These are phyloP conservation scores for Melinaea marsaeus DNA, from an alignment of 2,888 invertebrate species.

Conservation along the genomic window DNA sequence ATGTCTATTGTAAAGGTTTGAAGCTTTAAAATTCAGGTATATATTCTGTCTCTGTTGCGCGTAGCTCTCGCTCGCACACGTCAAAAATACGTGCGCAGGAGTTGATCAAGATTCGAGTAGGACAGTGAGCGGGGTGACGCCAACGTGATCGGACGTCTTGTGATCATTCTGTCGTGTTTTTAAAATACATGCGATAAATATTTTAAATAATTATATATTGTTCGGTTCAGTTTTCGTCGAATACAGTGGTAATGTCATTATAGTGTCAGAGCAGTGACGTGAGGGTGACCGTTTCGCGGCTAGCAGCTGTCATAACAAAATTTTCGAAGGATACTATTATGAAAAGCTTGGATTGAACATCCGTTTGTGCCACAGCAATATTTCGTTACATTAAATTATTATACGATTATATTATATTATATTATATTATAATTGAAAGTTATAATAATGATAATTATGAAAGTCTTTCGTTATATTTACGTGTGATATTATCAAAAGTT, in stretches of 20 bases:
- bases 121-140: conserved; percentile 71
- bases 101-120: conserved; percentile 58
- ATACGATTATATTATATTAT: neutral
- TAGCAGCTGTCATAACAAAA: conserved; percentile 52
- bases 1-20: conserved; percentile 38
- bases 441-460: neutral
- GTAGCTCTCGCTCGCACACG: conserved; percentile 52
- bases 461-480: neutral
- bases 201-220: conserved; percentile 52
- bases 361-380: conserved; percentile 38
- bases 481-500: conserved; percentile 44
- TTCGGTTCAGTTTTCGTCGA: conserved; percentile 47
- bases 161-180: conserved; percentile 50
- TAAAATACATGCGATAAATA: conserved; percentile 63
- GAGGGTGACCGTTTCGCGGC: conserved; percentile 45
- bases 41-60: conserved; percentile 44
- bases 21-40: conserved; percentile 70
- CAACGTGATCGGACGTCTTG: conserved; percentile 64
- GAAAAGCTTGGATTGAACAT: conserved; percentile 38
- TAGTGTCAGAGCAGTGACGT: conserved; percentile 33
- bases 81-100: conserved; percentile 63
- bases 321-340: conserved; percentile 47
- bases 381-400: conserved; percentile 17
- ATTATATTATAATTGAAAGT: neutral
- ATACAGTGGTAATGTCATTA: conserved; percentile 18